Percentiles rank a stretch among this genome's conserved stretches.
Evolutionary conservation across 2,113 vertebrate genomes (phyloP).

Genomic region (Chrysochloris asiatica): DNA sequence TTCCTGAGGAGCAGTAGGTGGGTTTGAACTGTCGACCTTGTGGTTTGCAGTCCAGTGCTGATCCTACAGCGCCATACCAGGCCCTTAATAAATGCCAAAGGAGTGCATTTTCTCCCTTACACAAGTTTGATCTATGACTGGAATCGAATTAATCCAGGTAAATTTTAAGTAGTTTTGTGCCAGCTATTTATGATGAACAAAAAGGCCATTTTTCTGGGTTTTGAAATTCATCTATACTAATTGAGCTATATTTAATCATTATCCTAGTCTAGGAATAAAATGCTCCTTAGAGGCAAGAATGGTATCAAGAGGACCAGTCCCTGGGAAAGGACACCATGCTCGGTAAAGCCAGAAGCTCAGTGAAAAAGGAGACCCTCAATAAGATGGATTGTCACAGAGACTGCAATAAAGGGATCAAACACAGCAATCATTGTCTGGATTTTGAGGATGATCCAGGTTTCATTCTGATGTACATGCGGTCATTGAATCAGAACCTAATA

Average conservation of each 20-base stretch:
- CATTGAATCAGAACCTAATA: not conserved
- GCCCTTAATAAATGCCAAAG: not conserved
- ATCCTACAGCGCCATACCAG: no score
- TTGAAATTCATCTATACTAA: constrained; percentile 50
- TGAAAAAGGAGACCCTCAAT: not conserved
- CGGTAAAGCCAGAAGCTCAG: not conserved
- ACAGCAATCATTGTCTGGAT: not conserved
- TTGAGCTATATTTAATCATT: constrained; percentile 36
- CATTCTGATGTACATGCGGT: not conserved
- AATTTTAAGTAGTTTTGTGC: constrained; percentile 26
- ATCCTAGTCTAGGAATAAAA: constrained; percentile 4
- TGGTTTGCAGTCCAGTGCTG: no score
- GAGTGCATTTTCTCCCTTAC: not conserved
- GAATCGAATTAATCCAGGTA: constrained; percentile 31
- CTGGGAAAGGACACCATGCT: not conserved
- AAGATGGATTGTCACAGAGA: not conserved
- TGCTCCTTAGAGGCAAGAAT: not conserved
- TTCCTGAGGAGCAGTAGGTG: no score
- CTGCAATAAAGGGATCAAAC: not conserved
- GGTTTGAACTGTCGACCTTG: no score
- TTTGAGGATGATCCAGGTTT: not conserved
- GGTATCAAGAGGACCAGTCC: not conserved
- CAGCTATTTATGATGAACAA: constrained; percentile 21
- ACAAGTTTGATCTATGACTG: not conserved
- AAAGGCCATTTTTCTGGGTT: constrained; percentile 53